Percentiles rank a stretch among this genome's conserved stretches.
These are phyloP conservation scores for Camponotus vicinus DNA, from an alignment of 1,140 invertebrate genomes.

Conservation along the genomic window DNA sequence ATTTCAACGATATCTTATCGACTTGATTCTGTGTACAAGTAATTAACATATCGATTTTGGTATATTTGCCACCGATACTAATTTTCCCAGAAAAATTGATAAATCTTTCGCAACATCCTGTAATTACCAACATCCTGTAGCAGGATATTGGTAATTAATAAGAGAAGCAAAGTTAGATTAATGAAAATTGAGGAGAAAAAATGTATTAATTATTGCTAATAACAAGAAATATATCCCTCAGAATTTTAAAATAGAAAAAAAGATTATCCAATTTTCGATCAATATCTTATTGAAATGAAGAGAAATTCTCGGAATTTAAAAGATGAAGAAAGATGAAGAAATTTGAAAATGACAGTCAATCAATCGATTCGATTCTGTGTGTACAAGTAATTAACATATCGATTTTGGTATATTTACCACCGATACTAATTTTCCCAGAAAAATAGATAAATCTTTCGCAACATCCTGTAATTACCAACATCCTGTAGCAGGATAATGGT, in stretches of 20 bases:
- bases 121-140: neutral
- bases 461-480: too few relatives aligned
- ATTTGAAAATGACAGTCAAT: too few relatives aligned
- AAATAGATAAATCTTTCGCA: neutral
- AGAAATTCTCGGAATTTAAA: conserved; percentile 9
- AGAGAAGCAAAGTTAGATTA: neutral
- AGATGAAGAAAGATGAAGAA: neutral
- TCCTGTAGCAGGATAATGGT: neutral
- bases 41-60: neutral
- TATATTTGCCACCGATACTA: neutral
- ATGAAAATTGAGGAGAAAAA: neutral
- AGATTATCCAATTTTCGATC: neutral
- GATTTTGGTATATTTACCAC: neutral
- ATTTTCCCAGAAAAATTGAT: neutral
- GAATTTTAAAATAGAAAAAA: neutral
- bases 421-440: neutral
- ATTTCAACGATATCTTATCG: neutral
- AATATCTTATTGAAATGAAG: neutral
- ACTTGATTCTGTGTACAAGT: neutral
- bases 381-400: neutral
- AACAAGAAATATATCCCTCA: neutral
- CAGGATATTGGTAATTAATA: neutral
- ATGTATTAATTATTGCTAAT: too few relatives aligned
- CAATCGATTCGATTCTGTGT: neutral
- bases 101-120: neutral